Evolutionary conservation across 2,113 vertebrate species (phyloP), one percentile per base, ranked within the genome.

Genomic region (Ammospiza caudacuta): DNA sequence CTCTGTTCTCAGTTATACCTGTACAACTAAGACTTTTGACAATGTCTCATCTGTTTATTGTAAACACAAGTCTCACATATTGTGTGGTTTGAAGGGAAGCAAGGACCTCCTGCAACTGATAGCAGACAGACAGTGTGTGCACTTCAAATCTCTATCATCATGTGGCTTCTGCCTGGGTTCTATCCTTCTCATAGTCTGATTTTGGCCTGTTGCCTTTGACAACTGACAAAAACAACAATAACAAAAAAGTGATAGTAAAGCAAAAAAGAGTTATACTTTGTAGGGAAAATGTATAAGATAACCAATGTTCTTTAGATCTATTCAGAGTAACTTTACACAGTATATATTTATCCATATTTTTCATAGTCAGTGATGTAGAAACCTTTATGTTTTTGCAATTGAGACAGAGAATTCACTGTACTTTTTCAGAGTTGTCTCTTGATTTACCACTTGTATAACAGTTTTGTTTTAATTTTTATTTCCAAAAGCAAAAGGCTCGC

Each of bases 381-480:
- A 35, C 10, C 27, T 74, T 9, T 44, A 72, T 69, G 5, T 43
- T 82, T 68, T 94, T 63, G 70, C 79, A 52, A 59, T 82, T 25
- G 12, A 85, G 29, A 72, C 9, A 12, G 58, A 67, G 24, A 78
- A 85, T 5, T 68, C 69, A 43, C 17, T 70, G 24, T 59, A 72
- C 20, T 75, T 94, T 68, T 66, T 77, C 63, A 85, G 51, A 88
- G 7, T 17, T 81, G 17, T 10, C 37, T 68, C 47, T 62, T 47
- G 58, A 33, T 85, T 68, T 89, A 20, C n/a, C 39, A n/a, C 41
- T 23, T 67, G 55, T 55, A 8, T 88, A 91, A 93, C 37, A 58
- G 22, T 67, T 89, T 75, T 72, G 37, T 92, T 87, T 93, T 52
- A 9, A 83, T 91, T 93, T 95, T 87, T 94, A 93, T 91, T 87